Base-by-base conservation (phyloP, 2,888 invertebrate species). In the Eilema caniola region DNA sequence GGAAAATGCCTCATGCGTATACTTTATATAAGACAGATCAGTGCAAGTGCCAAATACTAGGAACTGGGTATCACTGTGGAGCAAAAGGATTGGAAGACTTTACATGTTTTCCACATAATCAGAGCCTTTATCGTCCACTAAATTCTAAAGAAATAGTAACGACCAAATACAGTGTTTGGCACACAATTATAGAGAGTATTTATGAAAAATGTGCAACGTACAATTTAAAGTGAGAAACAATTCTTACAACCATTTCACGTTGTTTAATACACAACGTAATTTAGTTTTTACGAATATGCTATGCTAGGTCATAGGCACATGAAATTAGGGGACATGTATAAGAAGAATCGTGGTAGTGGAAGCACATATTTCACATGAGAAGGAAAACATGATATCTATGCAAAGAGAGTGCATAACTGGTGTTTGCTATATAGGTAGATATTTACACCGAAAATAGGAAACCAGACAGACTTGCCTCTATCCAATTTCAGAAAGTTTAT, bases 181-280 rank as follows among this genome's bases (percentile, higher is more conserved):
- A 73, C 3, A 69, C 71, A 10, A 4, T 75, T 1, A 12, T 85
- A 0, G 83, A 88, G 69, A 53, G 37, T 0, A 1, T 88, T 0
- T 90, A 90, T 67, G 86, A 86, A 12, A 79, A 77, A 68, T 90
- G 90, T 66, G 87, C 87, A 59, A 85, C 79, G 16, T 90, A 88
- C 62, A 90, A 90, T 74, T 67, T 89, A 37, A 88, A 89, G 90
- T 89, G 59, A 71, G 59, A 47, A 33, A 28, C 12, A 23, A 3
- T 59, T 11, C 61, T 53, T 53, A 31, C 0, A 7, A 3, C 3
- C 12, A 24, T 3, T 61, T 61, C 14, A 16, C 2, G 41, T 47
- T 20, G 47, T 2, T 16, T 14, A 16, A 16, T 14, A 4, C 1
- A 16, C 12, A n/a, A n/a, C n/a, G n/a, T n/a, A n/a, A n/a, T n/a